phyloP scores from a whole-genome alignment of 2,888 invertebrate species.

The Amblyteles armatorius region DNA sequence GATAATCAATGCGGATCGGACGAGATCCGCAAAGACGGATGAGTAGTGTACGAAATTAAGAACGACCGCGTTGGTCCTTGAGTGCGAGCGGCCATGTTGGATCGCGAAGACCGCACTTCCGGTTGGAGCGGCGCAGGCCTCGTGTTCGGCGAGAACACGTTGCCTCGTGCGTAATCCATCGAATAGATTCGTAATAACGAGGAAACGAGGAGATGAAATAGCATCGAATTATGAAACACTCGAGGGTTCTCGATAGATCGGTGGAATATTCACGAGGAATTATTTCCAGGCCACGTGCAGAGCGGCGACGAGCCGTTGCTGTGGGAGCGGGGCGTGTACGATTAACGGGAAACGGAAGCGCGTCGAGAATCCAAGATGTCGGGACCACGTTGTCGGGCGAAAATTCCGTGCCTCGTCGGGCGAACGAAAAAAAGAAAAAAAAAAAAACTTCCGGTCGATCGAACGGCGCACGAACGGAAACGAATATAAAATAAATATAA shows the following conservation, averaged over 20 bases:
- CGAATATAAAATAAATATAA: slow-evolving; percentile 29
- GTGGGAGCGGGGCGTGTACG: slow-evolving; percentile 51
- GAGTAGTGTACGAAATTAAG: slow-evolving; percentile 8
- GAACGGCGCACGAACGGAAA: slow-evolving; percentile 1
- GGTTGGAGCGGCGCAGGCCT: slow-evolving; percentile 41
- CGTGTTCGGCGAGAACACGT: slow-evolving; percentile 25
- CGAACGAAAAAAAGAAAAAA: background rate
- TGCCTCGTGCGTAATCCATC: slow-evolving; percentile 1
- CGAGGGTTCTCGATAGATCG: background rate
- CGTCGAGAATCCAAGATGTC: slow-evolving; percentile 72
- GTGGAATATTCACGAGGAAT: background rate
- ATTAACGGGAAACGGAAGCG: slow-evolving; percentile 64
- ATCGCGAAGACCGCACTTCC: slow-evolving; percentile 48
- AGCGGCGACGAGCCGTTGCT: slow-evolving; percentile 22
- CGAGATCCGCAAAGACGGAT: background rate
- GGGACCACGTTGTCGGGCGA: slow-evolving; percentile 74
- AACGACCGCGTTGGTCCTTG: slow-evolving; percentile 42
- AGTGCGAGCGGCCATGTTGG: slow-evolving; percentile 46
- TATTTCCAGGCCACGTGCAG: slow-evolving; percentile 12
- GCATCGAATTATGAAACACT: background rate
- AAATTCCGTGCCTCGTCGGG: slow-evolving; percentile 45
- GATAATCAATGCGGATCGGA: background rate
- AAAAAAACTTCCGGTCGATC: no score
- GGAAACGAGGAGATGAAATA: background rate
- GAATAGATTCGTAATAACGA: background rate